A percentile compares a stretch with the other conserved stretches of the same genome.
Conservation (phyloP, 2,113 vertebrate species). For the human (Homo sapiens) region DNA sequence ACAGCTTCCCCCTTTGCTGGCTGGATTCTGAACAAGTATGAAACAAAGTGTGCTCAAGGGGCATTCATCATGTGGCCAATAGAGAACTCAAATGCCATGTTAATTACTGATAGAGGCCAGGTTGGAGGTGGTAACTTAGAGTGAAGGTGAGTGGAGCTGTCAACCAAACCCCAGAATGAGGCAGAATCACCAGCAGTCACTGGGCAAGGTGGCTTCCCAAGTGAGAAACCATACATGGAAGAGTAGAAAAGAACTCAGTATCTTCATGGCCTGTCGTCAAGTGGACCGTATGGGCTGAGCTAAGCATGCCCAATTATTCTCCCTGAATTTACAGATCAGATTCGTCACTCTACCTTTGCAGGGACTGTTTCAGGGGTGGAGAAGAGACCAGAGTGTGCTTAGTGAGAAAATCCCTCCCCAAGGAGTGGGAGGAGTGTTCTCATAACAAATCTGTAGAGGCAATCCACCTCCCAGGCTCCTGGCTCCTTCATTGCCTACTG, state of each 20-base stretch:
- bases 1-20: background rate
- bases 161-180: background rate
- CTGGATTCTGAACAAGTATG: background rate
- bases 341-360: background rate
- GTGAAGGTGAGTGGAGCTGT: background rate
- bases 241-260: background rate
- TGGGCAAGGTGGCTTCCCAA: background rate
- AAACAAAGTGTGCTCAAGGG: background rate
- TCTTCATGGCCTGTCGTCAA: background rate
- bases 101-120: background rate
- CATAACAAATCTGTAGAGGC: background rate
- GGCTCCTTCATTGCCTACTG: background rate
- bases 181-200: background rate
- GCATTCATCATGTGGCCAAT: background rate
- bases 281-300: background rate
- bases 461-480: rapidly evolving
- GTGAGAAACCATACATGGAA: background rate
- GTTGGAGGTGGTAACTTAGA: background rate
- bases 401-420: background rate
- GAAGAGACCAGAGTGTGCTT: background rate
- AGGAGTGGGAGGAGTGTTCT: background rate
- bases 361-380: background rate
- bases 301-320: background rate
- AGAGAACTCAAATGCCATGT: background rate
- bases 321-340: background rate